phyloP scores from a whole-genome alignment of 1,140 invertebrate genomes.

The Eubasilissa regina region DNA sequence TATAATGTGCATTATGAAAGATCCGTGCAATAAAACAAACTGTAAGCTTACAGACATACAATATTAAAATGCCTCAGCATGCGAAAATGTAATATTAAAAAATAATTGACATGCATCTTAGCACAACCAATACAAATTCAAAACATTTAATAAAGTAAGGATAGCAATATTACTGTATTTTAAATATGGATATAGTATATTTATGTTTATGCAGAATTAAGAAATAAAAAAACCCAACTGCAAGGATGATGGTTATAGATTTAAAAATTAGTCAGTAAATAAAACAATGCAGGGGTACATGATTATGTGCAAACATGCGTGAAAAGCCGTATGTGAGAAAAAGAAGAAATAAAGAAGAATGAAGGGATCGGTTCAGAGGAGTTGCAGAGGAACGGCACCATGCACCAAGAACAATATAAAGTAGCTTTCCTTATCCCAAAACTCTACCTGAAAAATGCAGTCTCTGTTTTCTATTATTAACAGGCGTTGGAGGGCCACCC shows the following conservation, averaged over 20 bases:
- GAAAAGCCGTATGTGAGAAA: neutral
- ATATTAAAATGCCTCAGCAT: too few species aligned
- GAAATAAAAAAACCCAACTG: too few species aligned
- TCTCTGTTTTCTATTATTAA: slow-evolving; percentile 72
- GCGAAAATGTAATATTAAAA: too few species aligned
- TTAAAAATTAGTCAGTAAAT: too few species aligned
- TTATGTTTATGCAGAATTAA: too few species aligned
- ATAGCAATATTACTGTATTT: too few species aligned
- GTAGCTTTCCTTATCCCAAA: slow-evolving; percentile 41
- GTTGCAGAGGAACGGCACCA: slow-evolving; percentile 38
- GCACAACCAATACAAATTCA: too few species aligned
- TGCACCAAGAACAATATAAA: slow-evolving; percentile 33
- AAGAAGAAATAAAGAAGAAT: slow-evolving; percentile 15
- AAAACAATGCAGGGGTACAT: neutral
- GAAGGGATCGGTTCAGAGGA: slow-evolving; percentile 23
- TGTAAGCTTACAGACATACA: too few species aligned
- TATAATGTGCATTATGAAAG: slow-evolving; percentile 1
- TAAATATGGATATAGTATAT: too few species aligned
- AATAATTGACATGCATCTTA: too few species aligned
- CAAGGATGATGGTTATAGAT: too few species aligned
- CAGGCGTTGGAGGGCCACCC: slow-evolving; percentile 61
- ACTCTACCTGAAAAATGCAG: slow-evolving; percentile 71
- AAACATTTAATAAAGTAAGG: too few species aligned
- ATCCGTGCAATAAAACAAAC: slow-evolving; percentile 2
- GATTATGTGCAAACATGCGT: slow-evolving; percentile 27